These are phyloP conservation scores for Okapia johnstoni DNA, from an alignment of 2,113 vertebrate genomes.

Conservation along the genomic window DNA sequence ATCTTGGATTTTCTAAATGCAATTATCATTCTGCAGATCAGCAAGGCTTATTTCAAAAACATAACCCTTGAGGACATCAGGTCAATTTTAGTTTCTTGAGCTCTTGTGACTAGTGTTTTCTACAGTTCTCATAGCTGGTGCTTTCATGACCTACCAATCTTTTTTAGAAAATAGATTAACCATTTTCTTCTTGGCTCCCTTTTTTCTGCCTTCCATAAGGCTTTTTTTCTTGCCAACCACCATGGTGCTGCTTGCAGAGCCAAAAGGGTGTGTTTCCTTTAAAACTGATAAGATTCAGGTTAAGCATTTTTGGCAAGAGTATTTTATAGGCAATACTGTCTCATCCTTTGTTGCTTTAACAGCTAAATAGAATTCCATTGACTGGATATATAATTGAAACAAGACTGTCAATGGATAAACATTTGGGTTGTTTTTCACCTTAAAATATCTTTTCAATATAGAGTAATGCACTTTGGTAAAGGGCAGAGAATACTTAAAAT, in stretches of 20 bases:
- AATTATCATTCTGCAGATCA: conserved; percentile 93
- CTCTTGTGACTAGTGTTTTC: conserved; percentile 95
- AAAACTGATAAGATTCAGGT: neutral
- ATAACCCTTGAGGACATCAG: conserved; percentile 90
- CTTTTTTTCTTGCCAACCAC: neutral
- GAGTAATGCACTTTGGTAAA: neutral
- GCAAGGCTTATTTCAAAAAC: conserved; percentile 93
- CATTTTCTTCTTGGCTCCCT: neutral
- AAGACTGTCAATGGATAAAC: neutral
- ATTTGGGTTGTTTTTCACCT: neutral
- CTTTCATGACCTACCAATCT: conserved; percentile 95
- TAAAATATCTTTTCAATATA: neutral
- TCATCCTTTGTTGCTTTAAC: neutral
- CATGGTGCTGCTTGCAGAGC: neutral
- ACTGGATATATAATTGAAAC: neutral
- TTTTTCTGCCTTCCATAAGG: neutral
- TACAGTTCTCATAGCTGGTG: conserved; percentile 92
- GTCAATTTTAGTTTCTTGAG: conserved; percentile 93
- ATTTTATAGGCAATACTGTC: neutral
- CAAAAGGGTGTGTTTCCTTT: neutral
- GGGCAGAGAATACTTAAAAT: neutral
- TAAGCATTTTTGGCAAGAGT: neutral
- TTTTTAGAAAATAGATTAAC: conserved; percentile 95
- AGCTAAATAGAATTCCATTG: neutral
- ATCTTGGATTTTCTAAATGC: conserved; percentile 95